Evolutionary conservation across 2,888 invertebrate genomes (phyloP).

Genomic region (Hydrotaea diabolus): DNA sequence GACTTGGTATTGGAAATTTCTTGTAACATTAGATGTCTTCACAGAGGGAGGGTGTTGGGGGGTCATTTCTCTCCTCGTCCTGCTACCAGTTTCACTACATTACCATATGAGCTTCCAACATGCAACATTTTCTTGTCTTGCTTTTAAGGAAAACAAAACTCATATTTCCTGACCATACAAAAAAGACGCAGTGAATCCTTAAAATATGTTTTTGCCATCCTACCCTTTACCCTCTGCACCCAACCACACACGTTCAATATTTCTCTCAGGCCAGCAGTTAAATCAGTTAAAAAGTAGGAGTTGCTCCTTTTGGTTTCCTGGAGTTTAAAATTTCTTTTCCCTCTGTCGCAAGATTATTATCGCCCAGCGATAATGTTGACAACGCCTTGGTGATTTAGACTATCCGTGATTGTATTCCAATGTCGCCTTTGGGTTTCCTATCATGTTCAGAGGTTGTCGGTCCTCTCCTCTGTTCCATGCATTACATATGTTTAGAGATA

Average conservation of each 20-base stretch:
- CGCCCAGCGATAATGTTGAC: constrained; percentile 58
- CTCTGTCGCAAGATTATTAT: constrained; percentile 34
- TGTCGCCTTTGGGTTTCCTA: constrained; percentile 8
- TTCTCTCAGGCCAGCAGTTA: constrained; percentile 33
- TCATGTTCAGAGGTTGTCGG: constrained; percentile 15
- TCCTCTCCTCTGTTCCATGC: constrained; percentile 25
- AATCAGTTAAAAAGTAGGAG: constrained; percentile 50
- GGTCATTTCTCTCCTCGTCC: constrained; percentile 4
- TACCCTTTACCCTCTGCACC: neutral
- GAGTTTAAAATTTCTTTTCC: constrained; percentile 53
- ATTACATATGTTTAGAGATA: constrained; percentile 51
- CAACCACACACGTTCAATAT: constrained; percentile 15
- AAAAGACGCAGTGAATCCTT: constrained; percentile 46
- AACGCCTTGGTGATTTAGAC: constrained; percentile 62
- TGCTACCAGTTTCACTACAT: constrained; percentile 1
- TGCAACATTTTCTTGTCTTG: constrained; percentile 60
- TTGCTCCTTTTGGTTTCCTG: constrained; percentile 34
- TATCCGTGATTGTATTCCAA: constrained; percentile 39
- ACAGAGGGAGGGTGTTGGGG: neutral
- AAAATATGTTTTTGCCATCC: neutral
- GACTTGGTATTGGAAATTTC: constrained; percentile 19
- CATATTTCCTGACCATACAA: constrained; percentile 52
- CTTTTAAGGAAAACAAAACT: constrained; percentile 45
- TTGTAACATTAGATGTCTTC: neutral
- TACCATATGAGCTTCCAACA: constrained; percentile 44